Percentiles rank a stretch among this genome's conserved stretches.
Conservation (phyloP, 2,797 vertebrate genomes). For the Cephalopachus bancanus region DNA sequence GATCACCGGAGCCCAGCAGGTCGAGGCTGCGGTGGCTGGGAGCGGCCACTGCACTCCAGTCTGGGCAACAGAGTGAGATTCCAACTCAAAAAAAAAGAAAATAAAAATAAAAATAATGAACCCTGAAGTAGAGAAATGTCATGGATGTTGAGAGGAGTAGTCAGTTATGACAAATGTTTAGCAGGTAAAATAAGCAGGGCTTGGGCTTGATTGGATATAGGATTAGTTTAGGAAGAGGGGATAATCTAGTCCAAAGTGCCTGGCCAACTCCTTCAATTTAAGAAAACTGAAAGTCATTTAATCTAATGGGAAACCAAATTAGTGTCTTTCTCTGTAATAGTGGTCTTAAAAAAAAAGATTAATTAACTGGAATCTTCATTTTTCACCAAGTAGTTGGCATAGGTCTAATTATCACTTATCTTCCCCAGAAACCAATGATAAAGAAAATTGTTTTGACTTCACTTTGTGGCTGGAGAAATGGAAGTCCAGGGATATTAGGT, state of each 20-base stretch:
- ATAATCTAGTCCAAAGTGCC: neutral
- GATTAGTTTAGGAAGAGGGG: neutral
- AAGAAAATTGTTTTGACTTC: neutral
- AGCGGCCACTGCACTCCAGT: too few relatives aligned
- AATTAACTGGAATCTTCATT: neutral
- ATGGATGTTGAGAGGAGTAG: neutral
- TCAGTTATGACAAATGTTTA: neutral
- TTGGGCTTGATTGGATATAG: neutral
- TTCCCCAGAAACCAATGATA: neutral
- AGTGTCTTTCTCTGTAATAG: neutral
- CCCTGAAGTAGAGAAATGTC: neutral
- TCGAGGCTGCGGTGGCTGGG: too few relatives aligned
- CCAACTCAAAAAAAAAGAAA: too few relatives aligned
- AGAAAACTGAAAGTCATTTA: neutral
- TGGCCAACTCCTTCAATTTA: neutral
- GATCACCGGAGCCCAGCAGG: too few relatives aligned
- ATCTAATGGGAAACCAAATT: neutral
- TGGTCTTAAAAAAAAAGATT: neutral
- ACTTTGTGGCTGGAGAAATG: rapidly evolving
- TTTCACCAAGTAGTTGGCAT: neutral
- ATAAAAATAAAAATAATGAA: neutral
- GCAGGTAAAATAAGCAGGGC: neutral
- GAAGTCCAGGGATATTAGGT: neutral
- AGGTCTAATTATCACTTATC: neutral
- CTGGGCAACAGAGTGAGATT: too few relatives aligned